A percentile compares a stretch with the other conserved stretches of the same genome.
Conservation (phyloP, 2,888 invertebrate species). For the Drosophila infuscata region DNA sequence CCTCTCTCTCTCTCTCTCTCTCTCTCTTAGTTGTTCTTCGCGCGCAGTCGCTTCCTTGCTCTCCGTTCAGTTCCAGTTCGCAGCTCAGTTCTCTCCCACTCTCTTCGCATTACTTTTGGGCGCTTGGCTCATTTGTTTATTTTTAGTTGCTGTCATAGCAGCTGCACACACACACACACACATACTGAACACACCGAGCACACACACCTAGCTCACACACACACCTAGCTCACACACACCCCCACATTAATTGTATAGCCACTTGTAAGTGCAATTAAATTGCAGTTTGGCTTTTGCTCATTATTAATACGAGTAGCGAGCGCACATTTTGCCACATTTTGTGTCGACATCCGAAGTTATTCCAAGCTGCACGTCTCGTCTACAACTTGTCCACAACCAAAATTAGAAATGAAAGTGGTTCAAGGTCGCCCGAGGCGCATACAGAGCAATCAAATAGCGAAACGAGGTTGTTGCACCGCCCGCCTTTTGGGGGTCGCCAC, state of each 20-base stretch:
- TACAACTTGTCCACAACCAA: slow-evolving; percentile 27
- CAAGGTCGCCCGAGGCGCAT: slow-evolving; percentile 61
- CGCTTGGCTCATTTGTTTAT: slow-evolving; percentile 76
- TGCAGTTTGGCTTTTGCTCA: slow-evolving; percentile 55
- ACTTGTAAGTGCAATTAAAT: slow-evolving; percentile 64
- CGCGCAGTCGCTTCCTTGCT: slow-evolving; percentile 58
- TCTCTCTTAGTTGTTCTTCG: slow-evolving; percentile 6
- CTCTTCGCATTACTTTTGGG: slow-evolving; percentile 8
- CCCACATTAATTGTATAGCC: slow-evolving; percentile 12
- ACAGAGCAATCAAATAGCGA: slow-evolving; percentile 47
- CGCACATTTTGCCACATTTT: slow-evolving; percentile 13
- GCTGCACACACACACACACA: slow-evolving; percentile 21
- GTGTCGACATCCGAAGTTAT: slow-evolving; percentile 28
- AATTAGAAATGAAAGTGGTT: slow-evolving; percentile 77
- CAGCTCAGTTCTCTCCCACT: slow-evolving; percentile 8
- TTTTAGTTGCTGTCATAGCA: slow-evolving; percentile 72
- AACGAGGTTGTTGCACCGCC: slow-evolving; percentile 78
- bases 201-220: background rate
- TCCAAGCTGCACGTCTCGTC: slow-evolving; percentile 18
- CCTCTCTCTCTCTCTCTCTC: slow-evolving; percentile 16
- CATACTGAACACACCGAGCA: background rate
- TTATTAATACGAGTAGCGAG: slow-evolving; percentile 51
- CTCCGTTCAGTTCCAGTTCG: slow-evolving; percentile 25
- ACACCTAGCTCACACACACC: background rate
- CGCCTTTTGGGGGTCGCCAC: slow-evolving; percentile 18